Percentiles rank a stretch among this genome's conserved stretches.
These are phyloP conservation scores for Pectinophora gossypiella DNA, from an alignment of 1,140 invertebrate genomes.

Conservation along the genomic window DNA sequence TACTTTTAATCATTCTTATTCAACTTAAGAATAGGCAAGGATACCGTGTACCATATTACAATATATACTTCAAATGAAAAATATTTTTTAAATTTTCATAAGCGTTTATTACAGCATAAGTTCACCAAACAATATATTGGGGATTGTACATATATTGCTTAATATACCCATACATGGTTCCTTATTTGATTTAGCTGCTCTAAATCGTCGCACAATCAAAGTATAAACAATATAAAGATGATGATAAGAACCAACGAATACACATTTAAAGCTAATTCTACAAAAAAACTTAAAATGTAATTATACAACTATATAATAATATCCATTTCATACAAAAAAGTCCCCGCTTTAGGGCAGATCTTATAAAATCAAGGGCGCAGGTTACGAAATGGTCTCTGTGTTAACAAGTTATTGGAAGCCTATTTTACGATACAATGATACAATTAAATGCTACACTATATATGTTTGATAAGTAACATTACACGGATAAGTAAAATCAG, in stretches of 20 bases:
- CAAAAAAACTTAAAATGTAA: conserved; percentile 13
- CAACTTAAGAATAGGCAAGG: background rate
- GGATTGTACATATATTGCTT: background rate
- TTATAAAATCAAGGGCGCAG: conserved; percentile 22
- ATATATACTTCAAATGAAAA: too few relatives aligned
- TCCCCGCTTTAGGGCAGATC: conserved; percentile 49
- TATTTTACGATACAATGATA: conserved; percentile 31
- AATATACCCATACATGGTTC: background rate
- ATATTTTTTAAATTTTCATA: conserved; percentile 6
- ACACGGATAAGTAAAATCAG: conserved; percentile 46
- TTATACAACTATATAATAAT: conserved; percentile 13
- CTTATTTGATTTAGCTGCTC: background rate
- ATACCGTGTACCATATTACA: too few relatives aligned
- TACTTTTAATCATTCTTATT: background rate
- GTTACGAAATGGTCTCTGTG: conserved; percentile 36
- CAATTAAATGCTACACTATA: conserved; percentile 40
- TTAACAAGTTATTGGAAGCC: conserved; percentile 16
- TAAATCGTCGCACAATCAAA: background rate
- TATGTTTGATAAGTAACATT: conserved; percentile 39
- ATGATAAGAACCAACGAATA: background rate
- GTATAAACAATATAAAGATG: too few relatives aligned
- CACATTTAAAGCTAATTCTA: background rate
- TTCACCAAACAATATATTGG: conserved; percentile 2
- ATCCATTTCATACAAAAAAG: conserved; percentile 70
- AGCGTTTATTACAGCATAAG: conserved; percentile 14